Evolutionary conservation across 2,113 vertebrate species (phyloP), one percentile per base, ranked within the genome.

Genomic region (Gymnarchus niloticus): DNA sequence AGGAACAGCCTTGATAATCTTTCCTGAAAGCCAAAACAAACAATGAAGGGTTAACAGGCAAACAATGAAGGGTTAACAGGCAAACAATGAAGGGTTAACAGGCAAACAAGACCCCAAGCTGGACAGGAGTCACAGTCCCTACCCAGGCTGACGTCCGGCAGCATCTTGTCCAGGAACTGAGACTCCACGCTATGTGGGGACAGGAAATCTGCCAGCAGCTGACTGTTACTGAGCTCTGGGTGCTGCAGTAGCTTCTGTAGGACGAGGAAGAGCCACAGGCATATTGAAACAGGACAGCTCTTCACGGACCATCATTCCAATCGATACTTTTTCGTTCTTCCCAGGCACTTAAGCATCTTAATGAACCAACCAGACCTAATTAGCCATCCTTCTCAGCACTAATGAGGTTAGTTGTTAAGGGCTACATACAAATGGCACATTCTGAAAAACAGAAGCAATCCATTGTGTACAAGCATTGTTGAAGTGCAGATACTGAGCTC

Each of bases 1-100:
- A 85, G 98, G 97, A 87, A 99, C 98, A 48, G 98, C 97, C 91
- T 99, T 99, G 91, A 99, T 98, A 89, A 99, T 99, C 94, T 99
- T 99, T 8, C 98, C 98, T 99, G 91, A 88, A 93, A 91, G 28
- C 91, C 28, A 93, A 87, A 28, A 86, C 85, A 89, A 76, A 57
- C 7, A n/a, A 28, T 41, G 33, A 8, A 25, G 84, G 51, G 17
- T 10, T 14, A 78, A 17, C 48, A 28, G 77, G 0, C 51, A 54
- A 76, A 57, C 7, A n/a, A 28, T 41, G 33, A 8, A 25, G 84
- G 51, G 17, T 10, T 14, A 78, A 17, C 48, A 28, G 77, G 0
- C 51, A 54, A 76, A 57, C 7, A n/a, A 28, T 41, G 33, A 8
- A 25, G 84, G 51, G 17, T 10, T 14, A 78, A 17, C 48, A 28